These are phyloP conservation scores for Cydia fagiglandana DNA, from an alignment of 1,140 invertebrate species.

Conservation along the genomic window DNA sequence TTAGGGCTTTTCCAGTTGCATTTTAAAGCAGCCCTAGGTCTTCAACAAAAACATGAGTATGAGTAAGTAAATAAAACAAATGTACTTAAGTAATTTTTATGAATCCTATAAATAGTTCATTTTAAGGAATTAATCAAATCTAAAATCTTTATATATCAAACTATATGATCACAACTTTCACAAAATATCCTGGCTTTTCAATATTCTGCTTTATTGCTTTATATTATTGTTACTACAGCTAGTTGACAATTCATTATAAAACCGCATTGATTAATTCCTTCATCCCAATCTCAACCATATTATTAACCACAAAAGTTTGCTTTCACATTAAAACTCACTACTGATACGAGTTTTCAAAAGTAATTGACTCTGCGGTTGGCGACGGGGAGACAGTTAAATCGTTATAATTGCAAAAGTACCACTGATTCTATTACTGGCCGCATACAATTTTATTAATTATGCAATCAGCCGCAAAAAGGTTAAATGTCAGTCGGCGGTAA, in stretches of 20 bases:
- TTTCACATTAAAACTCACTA: background rate
- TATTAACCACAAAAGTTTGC: background rate
- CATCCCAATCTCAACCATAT: background rate
- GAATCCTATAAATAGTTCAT: too few species aligned
- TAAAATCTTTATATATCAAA: background rate
- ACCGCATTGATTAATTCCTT: background rate
- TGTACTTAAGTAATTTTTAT: too few species aligned
- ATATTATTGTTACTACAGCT: background rate
- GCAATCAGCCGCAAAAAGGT: background rate
- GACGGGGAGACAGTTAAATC: conserved; percentile 2
- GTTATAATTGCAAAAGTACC: conserved; percentile 11
- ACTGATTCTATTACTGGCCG: conserved; percentile 18
- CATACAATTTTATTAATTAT: conserved; percentile 11
- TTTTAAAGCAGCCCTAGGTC: too few species aligned
- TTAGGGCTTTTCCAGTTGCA: too few species aligned
- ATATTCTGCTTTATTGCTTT: background rate
- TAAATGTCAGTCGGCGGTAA: conserved; percentile 13
- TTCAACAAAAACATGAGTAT: too few species aligned
- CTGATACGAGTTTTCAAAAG: background rate
- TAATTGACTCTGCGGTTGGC: background rate
- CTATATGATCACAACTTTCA: background rate
- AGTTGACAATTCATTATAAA: background rate
- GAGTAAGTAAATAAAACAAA: too few species aligned
- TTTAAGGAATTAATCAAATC: too few species aligned
- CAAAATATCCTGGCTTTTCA: background rate